phyloP scores from a whole-genome alignment of 2,797 vertebrate genomes.

The Gila robusta region DNA sequence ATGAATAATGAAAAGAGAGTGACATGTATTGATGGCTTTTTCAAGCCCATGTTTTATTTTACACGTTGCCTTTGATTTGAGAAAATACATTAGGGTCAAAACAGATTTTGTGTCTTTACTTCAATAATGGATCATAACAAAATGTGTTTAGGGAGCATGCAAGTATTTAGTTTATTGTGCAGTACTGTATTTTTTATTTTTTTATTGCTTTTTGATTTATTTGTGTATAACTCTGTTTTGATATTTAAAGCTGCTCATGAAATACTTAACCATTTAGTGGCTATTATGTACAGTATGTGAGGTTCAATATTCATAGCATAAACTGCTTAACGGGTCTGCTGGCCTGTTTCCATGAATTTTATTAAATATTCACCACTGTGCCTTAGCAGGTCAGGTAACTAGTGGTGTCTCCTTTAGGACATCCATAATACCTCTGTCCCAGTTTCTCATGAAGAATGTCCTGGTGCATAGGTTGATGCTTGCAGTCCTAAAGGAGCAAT shows the following conservation, averaged over 20 bases:
- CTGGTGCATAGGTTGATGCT: neutral
- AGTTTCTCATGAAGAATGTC: constrained; percentile 51
- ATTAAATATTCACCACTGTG: constrained; percentile 73
- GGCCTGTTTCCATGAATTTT: constrained; percentile 29
- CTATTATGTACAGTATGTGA: neutral
- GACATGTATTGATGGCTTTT: constrained; percentile 14
- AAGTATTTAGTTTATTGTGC: neutral
- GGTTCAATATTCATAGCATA: constrained; percentile 16
- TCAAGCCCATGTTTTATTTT: neutral
- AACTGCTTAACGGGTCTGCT: neutral
- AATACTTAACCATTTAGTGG: neutral
- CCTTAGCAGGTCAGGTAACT: constrained; percentile 52
- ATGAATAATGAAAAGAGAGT: constrained; percentile 53
- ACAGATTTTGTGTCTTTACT: neutral
- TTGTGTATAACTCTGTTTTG: neutral
- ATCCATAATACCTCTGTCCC: constrained; percentile 45
- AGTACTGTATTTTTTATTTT: neutral
- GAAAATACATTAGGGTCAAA: neutral
- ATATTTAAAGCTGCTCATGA: constrained; percentile 5
- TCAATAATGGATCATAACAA: neutral
- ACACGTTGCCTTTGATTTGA: constrained; percentile 16
- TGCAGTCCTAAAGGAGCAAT: neutral
- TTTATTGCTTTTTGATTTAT: neutral
- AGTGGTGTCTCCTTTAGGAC: constrained; percentile 44
- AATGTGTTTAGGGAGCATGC: neutral